A percentile compares a stretch with the other conserved stretches of the same genome.
These are phyloP conservation scores for Panagrolaimus sp. DNA, from an alignment of 1,140 invertebrate species.

Conservation along the genomic window DNA sequence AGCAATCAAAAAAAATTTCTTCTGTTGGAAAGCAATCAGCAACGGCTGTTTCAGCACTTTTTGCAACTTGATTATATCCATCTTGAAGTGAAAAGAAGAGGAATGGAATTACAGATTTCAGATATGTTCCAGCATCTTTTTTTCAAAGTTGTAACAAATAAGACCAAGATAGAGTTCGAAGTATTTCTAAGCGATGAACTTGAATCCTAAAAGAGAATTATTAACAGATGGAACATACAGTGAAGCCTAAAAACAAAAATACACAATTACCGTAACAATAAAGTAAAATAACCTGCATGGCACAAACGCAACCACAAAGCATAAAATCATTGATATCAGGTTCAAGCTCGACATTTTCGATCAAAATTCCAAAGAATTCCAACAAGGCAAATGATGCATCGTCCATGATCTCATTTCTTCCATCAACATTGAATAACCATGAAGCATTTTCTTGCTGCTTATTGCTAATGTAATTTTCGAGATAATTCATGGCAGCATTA, in stretches of 20 bases:
- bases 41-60: conserved; percentile 19
- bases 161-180: conserved; percentile 15
- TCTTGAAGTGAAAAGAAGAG: conserved; percentile 25
- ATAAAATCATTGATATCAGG: conserved; percentile 35
- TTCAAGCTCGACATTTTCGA: conserved; percentile 26
- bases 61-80: conserved; percentile 17
- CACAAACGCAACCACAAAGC: conserved; percentile 38
- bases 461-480: not conserved
- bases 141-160: conserved; percentile 16
- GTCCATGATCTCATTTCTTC: not conserved
- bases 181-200: not conserved
- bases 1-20: conserved; percentile 30
- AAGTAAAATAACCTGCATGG: conserved; percentile 25
- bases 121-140: not conserved
- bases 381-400: conserved; percentile 17
- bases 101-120: conserved; percentile 26
- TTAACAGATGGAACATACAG: conserved; percentile 1
- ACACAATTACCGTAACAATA: too few species aligned
- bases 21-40: conserved; percentile 10
- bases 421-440: conserved; percentile 2
- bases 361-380: conserved; percentile 19
- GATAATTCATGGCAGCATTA: not conserved
- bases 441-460: not conserved
- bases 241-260: too few species aligned
- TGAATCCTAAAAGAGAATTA: conserved; percentile 15